Evolutionary conservation across 1,140 invertebrate genomes (phyloP).

Genomic region (Pogonus chalceus): DNA sequence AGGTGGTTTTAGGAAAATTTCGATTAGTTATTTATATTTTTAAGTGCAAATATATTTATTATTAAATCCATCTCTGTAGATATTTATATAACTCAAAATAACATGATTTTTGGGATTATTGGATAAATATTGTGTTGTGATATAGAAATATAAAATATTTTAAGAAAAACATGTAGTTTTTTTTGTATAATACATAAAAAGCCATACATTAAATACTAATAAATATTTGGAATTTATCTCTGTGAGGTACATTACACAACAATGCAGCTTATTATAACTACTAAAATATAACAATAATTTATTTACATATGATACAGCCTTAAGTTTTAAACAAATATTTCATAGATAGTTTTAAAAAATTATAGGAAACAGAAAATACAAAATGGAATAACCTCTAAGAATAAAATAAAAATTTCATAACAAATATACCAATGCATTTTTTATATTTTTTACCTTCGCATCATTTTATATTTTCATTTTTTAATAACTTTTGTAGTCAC

Average conservation of each 20-base stretch:
- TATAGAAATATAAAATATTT: slow-evolving; percentile 13
- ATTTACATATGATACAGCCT: background rate
- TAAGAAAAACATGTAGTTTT: background rate
- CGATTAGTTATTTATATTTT: no score
- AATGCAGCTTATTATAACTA: background rate
- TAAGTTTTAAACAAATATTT: no score
- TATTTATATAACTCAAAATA: no score
- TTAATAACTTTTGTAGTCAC: background rate
- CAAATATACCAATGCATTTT: no score
- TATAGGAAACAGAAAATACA: no score
- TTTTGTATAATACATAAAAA: slow-evolving; percentile 6
- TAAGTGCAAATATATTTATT: no score
- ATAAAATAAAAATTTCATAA: no score
- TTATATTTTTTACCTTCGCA: no score
- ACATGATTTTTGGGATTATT: no score
- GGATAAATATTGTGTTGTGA: slow-evolving; percentile 11
- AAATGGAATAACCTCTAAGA: slow-evolving; percentile 4
- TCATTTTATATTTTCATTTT: background rate
- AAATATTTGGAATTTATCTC: background rate
- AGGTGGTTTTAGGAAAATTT: no score
- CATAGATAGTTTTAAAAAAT: no score
- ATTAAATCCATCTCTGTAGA: no score
- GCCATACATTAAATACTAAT: background rate
- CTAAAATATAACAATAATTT: background rate
- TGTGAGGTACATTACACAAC: background rate